These are phyloP conservation scores for Hipposideros larvatus DNA, from an alignment of 2,797 vertebrate genomes.

Conservation along the genomic window DNA sequence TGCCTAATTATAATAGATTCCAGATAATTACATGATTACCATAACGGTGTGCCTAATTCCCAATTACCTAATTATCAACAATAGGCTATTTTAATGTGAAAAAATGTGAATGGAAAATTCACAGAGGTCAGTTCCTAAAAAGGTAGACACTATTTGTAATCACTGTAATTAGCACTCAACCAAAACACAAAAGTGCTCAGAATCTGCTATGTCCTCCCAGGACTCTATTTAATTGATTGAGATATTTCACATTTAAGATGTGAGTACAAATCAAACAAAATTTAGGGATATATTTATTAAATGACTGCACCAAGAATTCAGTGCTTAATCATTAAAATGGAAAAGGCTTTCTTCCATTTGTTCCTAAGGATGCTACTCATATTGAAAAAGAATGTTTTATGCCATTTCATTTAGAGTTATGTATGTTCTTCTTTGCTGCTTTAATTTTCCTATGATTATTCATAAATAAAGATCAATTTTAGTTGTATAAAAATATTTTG, in stretches of 20 bases:
- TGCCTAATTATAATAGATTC: not conserved
- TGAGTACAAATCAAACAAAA: not conserved
- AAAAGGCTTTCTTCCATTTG: not conserved
- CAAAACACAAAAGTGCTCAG: not conserved
- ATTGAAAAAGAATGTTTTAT: not conserved
- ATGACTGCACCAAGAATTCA: not conserved
- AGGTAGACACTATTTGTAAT: conserved; percentile 3
- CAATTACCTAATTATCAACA: conserved; percentile 48
- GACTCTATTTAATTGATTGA: not conserved
- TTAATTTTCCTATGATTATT: not conserved
- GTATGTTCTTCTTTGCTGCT: not conserved
- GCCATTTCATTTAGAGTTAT: not conserved
- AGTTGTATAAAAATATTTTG: not conserved
- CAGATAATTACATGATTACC: conserved; percentile 31
- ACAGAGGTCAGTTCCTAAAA: not conserved
- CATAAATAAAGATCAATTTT: not conserved
- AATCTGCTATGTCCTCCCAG: not conserved
- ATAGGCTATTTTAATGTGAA: not conserved
- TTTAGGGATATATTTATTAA: not conserved
- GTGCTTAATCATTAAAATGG: not conserved
- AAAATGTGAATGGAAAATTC: conserved; percentile 12
- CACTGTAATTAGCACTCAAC: not conserved
- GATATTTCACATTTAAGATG: not conserved
- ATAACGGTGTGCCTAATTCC: conserved; percentile 17
- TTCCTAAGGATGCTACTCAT: not conserved